These are phyloP conservation scores for Heliconius sara DNA, from an alignment of 2,888 invertebrate species.

Conservation along the genomic window DNA sequence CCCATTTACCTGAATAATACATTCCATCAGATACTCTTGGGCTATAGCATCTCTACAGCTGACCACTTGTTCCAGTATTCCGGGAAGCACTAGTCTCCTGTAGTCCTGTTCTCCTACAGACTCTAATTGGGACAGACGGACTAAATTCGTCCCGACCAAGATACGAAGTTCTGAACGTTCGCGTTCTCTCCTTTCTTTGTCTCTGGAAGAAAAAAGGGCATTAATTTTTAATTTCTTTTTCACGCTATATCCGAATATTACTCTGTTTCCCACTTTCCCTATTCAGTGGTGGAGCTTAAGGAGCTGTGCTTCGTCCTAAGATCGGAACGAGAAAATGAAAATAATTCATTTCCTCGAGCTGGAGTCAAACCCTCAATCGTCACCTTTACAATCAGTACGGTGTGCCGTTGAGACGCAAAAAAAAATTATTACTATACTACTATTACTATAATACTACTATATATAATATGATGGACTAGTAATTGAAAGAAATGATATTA, in stretches of 20 bases:
- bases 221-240: not conserved
- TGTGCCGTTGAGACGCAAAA: too few species aligned
- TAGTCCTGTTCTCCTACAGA: constrained; percentile 96
- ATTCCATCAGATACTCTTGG: constrained; percentile 99
- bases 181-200: constrained; percentile 93
- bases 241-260: not conserved
- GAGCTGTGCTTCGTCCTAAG: too few species aligned
- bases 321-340: too few species aligned
- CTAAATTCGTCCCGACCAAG: constrained; percentile 98
- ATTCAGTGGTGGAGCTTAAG: too few species aligned
- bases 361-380: too few species aligned
- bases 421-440: too few species aligned
- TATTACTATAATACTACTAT: too few species aligned
- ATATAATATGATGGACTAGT: too few species aligned
- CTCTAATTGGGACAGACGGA: constrained; percentile 97
- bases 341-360: too few species aligned
- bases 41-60: constrained; percentile 99
- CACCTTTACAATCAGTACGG: too few species aligned
- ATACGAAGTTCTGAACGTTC: constrained; percentile 97
- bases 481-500: too few species aligned
- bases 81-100: constrained; percentile 95
- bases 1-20: constrained; percentile 94
- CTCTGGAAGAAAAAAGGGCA: constrained; percentile 77
- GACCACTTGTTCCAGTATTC: constrained; percentile 98
- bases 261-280: too few species aligned